Percentiles rank a stretch among this genome's conserved stretches.
Conservation (phyloP, 2,113 vertebrate species). For the Sinocyclocheilus anophthalmus region DNA sequence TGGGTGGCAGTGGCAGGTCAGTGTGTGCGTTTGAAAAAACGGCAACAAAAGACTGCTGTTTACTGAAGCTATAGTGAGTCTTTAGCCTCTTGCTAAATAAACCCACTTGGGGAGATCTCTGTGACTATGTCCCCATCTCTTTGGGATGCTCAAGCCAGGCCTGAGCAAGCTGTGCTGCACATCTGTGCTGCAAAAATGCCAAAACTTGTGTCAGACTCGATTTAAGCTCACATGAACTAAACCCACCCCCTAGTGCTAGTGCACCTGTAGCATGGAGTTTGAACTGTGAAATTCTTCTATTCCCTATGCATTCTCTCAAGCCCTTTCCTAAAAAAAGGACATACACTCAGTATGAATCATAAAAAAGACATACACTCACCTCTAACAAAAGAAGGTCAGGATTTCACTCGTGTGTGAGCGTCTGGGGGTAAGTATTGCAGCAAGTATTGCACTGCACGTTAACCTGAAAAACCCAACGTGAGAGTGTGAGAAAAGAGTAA, state of each 20-base stretch:
- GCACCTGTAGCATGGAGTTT: conserved; percentile 43
- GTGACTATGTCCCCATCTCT: conserved; percentile 1
- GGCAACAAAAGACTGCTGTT: not conserved
- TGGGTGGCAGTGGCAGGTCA: conserved; percentile 7
- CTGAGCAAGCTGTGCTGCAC: not conserved
- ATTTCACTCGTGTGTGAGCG: not conserved
- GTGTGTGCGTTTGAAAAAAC: not conserved
- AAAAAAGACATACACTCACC: conserved; percentile 23
- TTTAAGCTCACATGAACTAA: conserved; percentile 44
- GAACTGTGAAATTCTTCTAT: conserved; percentile 38
- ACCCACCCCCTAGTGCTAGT: conserved; percentile 4
- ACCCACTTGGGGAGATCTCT: not conserved
- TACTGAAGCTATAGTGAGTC: not conserved
- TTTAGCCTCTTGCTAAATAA: not conserved
- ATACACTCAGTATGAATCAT: not conserved
- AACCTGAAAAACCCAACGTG: not conserved
- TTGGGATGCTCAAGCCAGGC: conserved; percentile 10
- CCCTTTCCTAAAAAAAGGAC: not conserved
- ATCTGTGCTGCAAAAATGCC: conserved; percentile 31
- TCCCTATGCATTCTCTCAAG: conserved; percentile 15
- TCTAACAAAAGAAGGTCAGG: not conserved
- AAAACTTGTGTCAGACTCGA: conserved; percentile 46
- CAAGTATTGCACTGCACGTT: not conserved
- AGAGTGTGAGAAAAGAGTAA: not conserved
- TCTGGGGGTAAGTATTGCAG: not conserved